Evolutionary conservation across 2,888 invertebrate species (phyloP).

Genomic region (Linyphia triangularis): DNA sequence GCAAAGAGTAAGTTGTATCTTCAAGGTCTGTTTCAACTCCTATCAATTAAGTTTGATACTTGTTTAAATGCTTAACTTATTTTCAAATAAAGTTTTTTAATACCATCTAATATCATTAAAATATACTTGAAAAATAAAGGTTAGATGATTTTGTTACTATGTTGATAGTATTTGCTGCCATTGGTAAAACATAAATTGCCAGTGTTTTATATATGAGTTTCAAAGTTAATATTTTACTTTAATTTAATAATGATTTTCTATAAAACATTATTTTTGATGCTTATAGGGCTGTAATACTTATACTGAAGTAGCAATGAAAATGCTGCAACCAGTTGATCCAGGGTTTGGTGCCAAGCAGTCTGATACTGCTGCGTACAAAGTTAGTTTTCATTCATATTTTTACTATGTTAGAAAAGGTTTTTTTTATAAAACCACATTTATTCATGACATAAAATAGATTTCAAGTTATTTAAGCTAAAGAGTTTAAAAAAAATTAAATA

Average conservation of each 20-base stretch:
- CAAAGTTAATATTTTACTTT: too few relatives aligned
- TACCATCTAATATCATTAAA: neutral
- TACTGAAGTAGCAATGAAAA: conserved; percentile 93
- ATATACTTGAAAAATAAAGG: too few relatives aligned
- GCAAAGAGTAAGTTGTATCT: conserved; percentile 76
- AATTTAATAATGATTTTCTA: neutral
- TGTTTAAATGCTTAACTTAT: neutral
- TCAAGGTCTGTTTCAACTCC: neutral
- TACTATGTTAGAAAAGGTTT: too few relatives aligned
- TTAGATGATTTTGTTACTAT: too few relatives aligned
- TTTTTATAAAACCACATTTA: too few relatives aligned
- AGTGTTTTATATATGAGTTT: too few relatives aligned
- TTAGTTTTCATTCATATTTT: conserved; percentile 75
- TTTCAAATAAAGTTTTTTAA: neutral
- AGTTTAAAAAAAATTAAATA: too few relatives aligned
- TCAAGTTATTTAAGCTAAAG: too few relatives aligned
- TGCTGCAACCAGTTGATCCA: conserved; percentile 95
- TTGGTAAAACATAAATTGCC: too few relatives aligned
- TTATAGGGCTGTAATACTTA: conserved; percentile 78
- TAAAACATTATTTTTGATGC: neutral
- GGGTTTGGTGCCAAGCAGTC: conserved; percentile 86
- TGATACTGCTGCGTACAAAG: conserved; percentile 84
- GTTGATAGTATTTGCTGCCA: too few relatives aligned
- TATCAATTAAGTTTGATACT: neutral
- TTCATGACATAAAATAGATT: too few relatives aligned